Base-by-base conservation (phyloP, 64 coral and sea anemone genomes). In the Stichodactyla helianthus region DNA sequence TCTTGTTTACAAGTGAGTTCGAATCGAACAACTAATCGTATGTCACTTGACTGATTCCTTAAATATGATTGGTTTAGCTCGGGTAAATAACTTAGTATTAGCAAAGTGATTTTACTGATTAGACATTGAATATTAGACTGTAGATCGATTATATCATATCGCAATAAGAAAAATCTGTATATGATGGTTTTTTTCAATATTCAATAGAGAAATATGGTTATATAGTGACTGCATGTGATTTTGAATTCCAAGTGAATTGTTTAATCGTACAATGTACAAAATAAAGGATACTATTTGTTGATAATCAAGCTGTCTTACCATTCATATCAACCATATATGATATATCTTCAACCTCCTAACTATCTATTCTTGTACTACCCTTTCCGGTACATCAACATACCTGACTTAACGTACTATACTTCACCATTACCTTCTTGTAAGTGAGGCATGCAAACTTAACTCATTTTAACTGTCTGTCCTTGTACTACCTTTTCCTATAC, bases 31-130 rank as follows among this genome's bases (percentile, higher is more conserved):
- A 2, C 26, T 27, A 31, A 31, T 74, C 68, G 68, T 74, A 74
- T 74, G 10, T 74, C 68, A 74, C 68, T 4, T 35, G 68, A 74
- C 10, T 74, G 68, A 74, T 74, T 74, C 68, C 68, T 74, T 74
- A 8, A 74, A 31, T 74, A 28, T 74, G 68, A 74, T 74, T 74
- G 68, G 68, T 74, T 27, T n/a, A 67, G 6, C 20, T 19, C 5
- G 63, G 63, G 18, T 67, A 19, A 67, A 67, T 67, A 67, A 67
- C 13, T 60, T 4, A 44, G 55, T 6, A 58, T 58, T 15, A 58
- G 55, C 3, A 58, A 11, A 58, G 14, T 58, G 14, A 11, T 58
- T 58, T 15, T 15, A 58, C 55, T 58, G 8, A 58, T 58, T 6
- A 58, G 8, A 58, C 35, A 44, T 44, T 58, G 55, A 58, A 58